A percentile compares a stretch with the other conserved stretches of the same genome.
Conservation (phyloP, 2,113 vertebrate species). For the Oryzias woworae region DNA sequence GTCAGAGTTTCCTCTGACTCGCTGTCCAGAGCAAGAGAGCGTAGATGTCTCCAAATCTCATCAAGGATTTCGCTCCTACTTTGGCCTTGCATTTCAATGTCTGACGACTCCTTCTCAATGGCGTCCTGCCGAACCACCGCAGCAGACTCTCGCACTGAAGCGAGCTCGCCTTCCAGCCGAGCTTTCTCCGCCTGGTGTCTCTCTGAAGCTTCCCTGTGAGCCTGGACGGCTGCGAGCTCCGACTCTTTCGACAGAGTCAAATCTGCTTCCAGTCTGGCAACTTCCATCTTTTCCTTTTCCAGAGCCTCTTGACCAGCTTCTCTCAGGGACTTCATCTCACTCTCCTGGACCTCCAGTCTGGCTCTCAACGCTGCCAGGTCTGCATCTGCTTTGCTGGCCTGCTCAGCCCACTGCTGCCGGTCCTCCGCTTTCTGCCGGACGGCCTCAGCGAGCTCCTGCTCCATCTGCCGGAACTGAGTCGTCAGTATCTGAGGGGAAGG, state of each 20-base stretch:
- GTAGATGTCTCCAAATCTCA: slow-evolving; percentile 68
- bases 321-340: slow-evolving; percentile 65
- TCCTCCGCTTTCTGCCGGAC: slow-evolving; percentile 71
- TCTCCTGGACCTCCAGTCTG: slow-evolving; percentile 56
- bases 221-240: slow-evolving; percentile 58
- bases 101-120: slow-evolving; percentile 48
- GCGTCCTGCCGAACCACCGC: neutral
- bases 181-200: slow-evolving; percentile 57
- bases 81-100: slow-evolving; percentile 16
- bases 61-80: slow-evolving; percentile 41
- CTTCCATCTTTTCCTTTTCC: slow-evolving; percentile 65
- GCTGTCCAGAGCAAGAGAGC: slow-evolving; percentile 49
- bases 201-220: slow-evolving; percentile 64
- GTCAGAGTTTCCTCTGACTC: slow-evolving; percentile 33
- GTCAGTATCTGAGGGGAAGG: slow-evolving; percentile 77
- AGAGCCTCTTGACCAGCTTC: slow-evolving; percentile 73
- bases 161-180: slow-evolving; percentile 47
- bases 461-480: slow-evolving; percentile 83
- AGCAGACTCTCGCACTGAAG: slow-evolving; percentile 27
- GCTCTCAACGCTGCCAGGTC: slow-evolving; percentile 49
- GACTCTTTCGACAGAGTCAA: slow-evolving; percentile 52
- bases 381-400: slow-evolving; percentile 49
- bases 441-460: slow-evolving; percentile 76
- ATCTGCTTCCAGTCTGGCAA: slow-evolving; percentile 67
- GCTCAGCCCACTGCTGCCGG: slow-evolving; percentile 59